Base-by-base conservation (phyloP, 2,113 vertebrate species). In the Phycodurus eques region DNA sequence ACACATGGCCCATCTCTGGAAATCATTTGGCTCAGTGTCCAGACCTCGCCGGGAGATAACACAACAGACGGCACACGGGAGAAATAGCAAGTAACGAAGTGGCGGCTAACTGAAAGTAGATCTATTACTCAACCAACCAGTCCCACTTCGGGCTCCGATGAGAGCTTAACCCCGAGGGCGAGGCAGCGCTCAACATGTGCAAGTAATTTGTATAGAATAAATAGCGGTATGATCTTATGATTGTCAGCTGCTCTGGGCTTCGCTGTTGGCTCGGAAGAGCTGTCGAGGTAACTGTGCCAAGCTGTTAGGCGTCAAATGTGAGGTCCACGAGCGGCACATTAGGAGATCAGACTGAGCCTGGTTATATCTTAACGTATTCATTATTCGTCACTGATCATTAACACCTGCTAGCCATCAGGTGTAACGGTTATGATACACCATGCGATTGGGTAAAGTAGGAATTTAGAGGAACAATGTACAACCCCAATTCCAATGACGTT, bases 131-230 rank as follows among this genome's bases (percentile, higher is more conserved):
- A 71, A 80, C 81, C 84, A 78, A 85, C 22, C 80, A 80, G 75
- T 84, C 78, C 35, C 35, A 63, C 80, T 73, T 63, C 70, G 31
- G 66, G 79, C 72, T 75, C 31, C 42, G 68, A 78, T 76, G 72
- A 80, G 76, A 72, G 85, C 67, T 77, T 85, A 79, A 85, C 83
- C 88, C 78, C 47, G 74, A 82, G 86, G 86, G 79, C 83, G 86
- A 84, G 77, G 76, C 82, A 35, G 76, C 13, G 54, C 59, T 1
- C 59, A 85, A 88, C 91, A 92, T 82, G 81, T 91, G 90, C 74
- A 77, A 91, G 88, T 87, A 39, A 92, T 92, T 87, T 88, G 87
- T 88, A 76, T 74, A 31, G 78, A 87, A 86, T 90, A 87, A 89
- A 90, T 85, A 86, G 87, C 80, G 74, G 87, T 84, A 88, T 78